Base-by-base conservation (phyloP, 2,113 vertebrate genomes). In the Aegithalos caudatus region DNA sequence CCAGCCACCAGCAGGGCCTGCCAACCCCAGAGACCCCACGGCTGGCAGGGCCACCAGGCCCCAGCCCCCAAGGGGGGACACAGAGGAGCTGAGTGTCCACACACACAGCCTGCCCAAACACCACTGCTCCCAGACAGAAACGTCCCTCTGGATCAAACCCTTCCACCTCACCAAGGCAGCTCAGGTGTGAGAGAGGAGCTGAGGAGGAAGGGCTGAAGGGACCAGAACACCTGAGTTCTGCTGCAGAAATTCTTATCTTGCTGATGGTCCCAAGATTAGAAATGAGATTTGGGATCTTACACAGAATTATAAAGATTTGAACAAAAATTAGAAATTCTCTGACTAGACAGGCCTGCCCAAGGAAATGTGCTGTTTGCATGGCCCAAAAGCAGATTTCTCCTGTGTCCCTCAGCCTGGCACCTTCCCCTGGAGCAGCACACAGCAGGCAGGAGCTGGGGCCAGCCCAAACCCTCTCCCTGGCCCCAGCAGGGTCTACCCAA, bases 171-270 rank as follows among this genome's bases (percentile, higher is more conserved):
- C 0, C 0, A 4, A 7, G 45, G 29, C 47, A 25, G 1, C 76
- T 35, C 22, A 0, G 0, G 1, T 14, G 4, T 2, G 3, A 50
- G 5, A 0, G 10, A 54, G 40, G 44, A 31, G 70, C 35, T 2
- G 48, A 44, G 47, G 27, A 28, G 15, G 15, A 80, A 23, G 51
- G 6, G 1, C 0, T 6, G 7, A 3, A 14, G 9, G 2, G 25
- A 17, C 15, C 66, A 31, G 21, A 81, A 6, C 51, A 8, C 23
- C 61, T 0, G 0, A 6, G 7, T 0, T 9, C 10, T 0, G 0
- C 17, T 2, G 0, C 1, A 4, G 48, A 14, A 21, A 29, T 27
- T 21, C 47, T 24, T 64, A 2, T 2, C 62, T 16, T 2, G 7
- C 9, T 0, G 6, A n/a, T 2, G 40, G 22, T 7, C 58, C 40